These are phyloP conservation scores for Nowickia ferox DNA, from an alignment of 2,888 invertebrate species.

Conservation along the genomic window DNA sequence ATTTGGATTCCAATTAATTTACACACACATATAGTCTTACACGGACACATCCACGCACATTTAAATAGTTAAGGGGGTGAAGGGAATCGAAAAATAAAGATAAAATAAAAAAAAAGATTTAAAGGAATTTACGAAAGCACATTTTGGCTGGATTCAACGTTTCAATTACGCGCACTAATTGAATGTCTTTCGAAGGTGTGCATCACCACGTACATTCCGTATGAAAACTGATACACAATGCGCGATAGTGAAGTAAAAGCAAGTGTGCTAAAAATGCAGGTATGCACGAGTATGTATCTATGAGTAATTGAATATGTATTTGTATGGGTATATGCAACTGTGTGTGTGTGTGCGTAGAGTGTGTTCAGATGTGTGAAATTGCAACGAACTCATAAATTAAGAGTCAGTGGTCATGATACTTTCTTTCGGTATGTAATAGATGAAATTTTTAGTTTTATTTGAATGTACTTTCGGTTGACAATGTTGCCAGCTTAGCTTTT, in stretches of 20 bases:
- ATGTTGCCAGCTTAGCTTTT: neutral
- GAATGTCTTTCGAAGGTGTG: slow-evolving; percentile 64
- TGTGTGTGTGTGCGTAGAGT: neutral
- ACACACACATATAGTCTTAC: slow-evolving; percentile 65
- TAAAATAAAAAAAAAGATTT: slow-evolving; percentile 59
- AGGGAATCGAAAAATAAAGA: slow-evolving; percentile 16
- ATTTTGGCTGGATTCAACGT: slow-evolving; percentile 68
- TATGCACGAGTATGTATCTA: neutral
- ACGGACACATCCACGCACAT: neutral
- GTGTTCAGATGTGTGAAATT: slow-evolving; percentile 24
- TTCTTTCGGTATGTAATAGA: slow-evolving; percentile 32
- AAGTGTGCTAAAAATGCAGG: slow-evolving; percentile 32
- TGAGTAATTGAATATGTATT: neutral
- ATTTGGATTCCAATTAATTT: slow-evolving; percentile 68
- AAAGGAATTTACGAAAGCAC: slow-evolving; percentile 72
- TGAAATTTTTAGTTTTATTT: slow-evolving; percentile 25
- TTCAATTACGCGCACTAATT: slow-evolving; percentile 68
- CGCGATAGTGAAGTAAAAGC: slow-evolving; percentile 62
- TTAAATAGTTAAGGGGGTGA: neutral
- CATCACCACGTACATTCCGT: slow-evolving; percentile 41
- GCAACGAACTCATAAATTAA: slow-evolving; percentile 61
- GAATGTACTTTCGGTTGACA: neutral
- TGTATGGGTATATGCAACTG: neutral
- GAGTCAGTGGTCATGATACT: slow-evolving; percentile 52
- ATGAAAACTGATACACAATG: slow-evolving; percentile 53